Percentiles rank a stretch among this genome's conserved stretches.
These are phyloP conservation scores for Myotis lucifugus DNA, from an alignment of 2,113 vertebrate genomes.

Conservation along the genomic window DNA sequence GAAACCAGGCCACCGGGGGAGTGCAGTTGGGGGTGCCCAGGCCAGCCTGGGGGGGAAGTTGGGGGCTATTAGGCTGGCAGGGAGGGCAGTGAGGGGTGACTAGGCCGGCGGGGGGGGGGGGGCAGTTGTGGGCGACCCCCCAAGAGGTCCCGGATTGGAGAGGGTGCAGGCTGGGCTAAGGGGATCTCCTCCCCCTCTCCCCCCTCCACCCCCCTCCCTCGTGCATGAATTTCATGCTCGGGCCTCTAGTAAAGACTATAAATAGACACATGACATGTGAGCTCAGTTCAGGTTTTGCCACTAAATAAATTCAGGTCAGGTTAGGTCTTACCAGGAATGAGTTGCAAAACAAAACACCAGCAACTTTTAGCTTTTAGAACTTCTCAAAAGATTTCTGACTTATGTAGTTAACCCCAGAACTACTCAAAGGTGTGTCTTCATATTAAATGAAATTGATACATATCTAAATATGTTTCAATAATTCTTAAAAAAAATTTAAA, in stretches of 20 bases:
- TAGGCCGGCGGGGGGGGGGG: no score
- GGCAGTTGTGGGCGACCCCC: no score
- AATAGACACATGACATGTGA: background rate
- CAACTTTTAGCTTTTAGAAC: background rate
- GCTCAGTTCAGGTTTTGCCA: constrained; percentile 39
- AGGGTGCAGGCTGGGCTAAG: no score
- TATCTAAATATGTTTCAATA: background rate
- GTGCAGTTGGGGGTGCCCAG: no score
- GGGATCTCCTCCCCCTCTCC: no score
- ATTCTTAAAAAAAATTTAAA: background rate
- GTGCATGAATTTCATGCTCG: no score
- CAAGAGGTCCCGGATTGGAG: no score
- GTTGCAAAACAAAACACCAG: background rate
- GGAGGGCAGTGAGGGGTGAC: no score
- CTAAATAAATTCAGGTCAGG: constrained; percentile 25
- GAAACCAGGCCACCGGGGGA: no score
- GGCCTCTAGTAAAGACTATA: background rate
- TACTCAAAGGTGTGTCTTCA: background rate
- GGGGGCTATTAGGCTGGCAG: no score
- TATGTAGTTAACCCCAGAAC: background rate
- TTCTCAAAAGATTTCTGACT: constrained; percentile 28
- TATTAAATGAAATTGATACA: background rate
- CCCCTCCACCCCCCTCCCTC: no score
- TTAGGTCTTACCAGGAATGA: constrained; percentile 16
- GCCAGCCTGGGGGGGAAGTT: no score